Conservation (phyloP, 30 jellyfish, hydroid and myxozoan species). For the Sanderia malayensis region DNA sequence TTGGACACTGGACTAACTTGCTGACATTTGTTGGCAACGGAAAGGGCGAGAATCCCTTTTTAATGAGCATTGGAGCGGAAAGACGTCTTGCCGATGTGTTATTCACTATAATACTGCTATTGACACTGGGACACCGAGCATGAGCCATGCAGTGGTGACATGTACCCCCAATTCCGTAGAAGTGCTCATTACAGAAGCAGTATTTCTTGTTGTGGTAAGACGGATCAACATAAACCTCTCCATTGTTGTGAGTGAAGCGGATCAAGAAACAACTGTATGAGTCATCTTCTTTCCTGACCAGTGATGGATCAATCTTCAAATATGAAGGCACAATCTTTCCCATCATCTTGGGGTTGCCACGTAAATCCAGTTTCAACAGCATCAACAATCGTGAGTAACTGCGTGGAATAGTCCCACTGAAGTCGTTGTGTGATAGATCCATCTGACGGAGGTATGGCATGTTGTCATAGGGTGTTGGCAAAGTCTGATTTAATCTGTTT, state of each 20-base stretch:
- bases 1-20: constrained; percentile 27
- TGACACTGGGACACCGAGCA: constrained; percentile 33
- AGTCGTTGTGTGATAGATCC: constrained; percentile 28
- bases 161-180: constrained; percentile 33
- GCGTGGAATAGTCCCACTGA: constrained; percentile 38
- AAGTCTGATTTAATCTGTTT: constrained; percentile 10
- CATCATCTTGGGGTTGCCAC: constrained; percentile 13
- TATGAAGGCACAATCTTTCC: constrained; percentile 27
- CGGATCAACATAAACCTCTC: constrained; percentile 36
- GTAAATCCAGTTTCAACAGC: constrained; percentile 27
- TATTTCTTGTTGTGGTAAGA: constrained; percentile 37
- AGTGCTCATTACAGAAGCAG: constrained; percentile 49
- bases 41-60: constrained; percentile 45
- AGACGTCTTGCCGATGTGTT: not conserved
- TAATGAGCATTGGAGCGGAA: constrained; percentile 22
- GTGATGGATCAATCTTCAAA: constrained; percentile 18
- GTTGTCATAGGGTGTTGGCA: constrained; percentile 41
- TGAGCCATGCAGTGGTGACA: constrained; percentile 36
- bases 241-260: constrained; percentile 44
- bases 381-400: constrained; percentile 36
- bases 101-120: not conserved
- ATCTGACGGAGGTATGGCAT: constrained; percentile 28
- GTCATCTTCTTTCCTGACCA: constrained; percentile 9
- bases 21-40: constrained; percentile 25
- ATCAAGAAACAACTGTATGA: constrained; percentile 37